Evolutionary conservation across 2,888 invertebrate species (phyloP).

Genomic region (Malthinus seriepunctatus): DNA sequence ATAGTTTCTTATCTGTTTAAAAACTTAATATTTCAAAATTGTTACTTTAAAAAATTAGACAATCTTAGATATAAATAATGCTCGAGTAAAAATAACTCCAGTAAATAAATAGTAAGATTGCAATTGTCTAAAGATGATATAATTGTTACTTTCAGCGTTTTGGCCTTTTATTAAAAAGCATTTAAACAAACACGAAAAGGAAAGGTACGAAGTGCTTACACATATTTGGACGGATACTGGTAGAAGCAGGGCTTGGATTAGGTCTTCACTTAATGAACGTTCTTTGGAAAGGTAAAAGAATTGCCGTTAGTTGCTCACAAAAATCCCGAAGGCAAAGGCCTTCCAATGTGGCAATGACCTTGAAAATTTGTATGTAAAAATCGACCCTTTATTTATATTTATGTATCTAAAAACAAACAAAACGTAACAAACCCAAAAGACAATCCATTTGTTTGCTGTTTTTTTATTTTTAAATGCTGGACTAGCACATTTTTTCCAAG

Average conservation of each 20-base stretch:
- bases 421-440: too few relatives aligned
- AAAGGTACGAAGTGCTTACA: conserved; percentile 75
- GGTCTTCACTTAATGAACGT: conserved; percentile 88
- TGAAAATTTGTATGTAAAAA: too few relatives aligned
- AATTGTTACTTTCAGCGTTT: conserved; percentile 57
- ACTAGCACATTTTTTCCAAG: too few relatives aligned
- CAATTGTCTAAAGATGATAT: neutral
- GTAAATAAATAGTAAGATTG: neutral
- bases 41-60: too few relatives aligned
- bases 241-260: conserved; percentile 84
- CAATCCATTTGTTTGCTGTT: too few relatives aligned
- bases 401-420: too few relatives aligned
- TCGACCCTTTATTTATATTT: too few relatives aligned
- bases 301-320: conserved; percentile 9
- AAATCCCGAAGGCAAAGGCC: too few relatives aligned
- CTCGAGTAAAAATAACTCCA: neutral
- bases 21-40: too few relatives aligned
- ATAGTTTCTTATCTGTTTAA: neutral
- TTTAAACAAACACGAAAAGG: conserved; percentile 85
- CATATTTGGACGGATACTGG: conserved; percentile 76
- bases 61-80: neutral
- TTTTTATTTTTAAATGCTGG: too few relatives aligned
- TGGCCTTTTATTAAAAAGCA: conserved; percentile 81
- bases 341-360: too few relatives aligned
- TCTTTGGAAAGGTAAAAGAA: conserved; percentile 72